Base-by-base conservation (phyloP, 2,113 vertebrate species). In the Oxyura jamaicensis region DNA sequence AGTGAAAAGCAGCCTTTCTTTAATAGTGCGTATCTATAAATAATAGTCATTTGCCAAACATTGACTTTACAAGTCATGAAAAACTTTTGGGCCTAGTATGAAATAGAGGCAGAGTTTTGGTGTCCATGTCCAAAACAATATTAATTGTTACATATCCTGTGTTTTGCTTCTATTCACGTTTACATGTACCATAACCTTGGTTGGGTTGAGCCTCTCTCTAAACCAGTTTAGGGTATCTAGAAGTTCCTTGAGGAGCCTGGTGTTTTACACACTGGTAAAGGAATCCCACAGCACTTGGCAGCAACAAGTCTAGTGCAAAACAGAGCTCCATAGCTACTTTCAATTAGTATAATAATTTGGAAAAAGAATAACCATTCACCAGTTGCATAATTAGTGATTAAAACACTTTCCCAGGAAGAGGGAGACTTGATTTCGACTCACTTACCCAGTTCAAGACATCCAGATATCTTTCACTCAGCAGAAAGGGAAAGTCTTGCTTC, bases 301-400 rank as follows among this genome's bases (percentile, higher is more conserved):
- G 60, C 66, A 68, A 21, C 3, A 23, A 36, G 21, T n/a, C 76
- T 74, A 80, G 85, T 72, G 83, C 46, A 77, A 93, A 94, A 26
- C 92, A 94, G 78, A 91, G 55, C 23, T 29, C 60, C 78, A 82
- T 73, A 87, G 25, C 29, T 33, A 41, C 55, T 91, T 85, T 31
- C 62, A 58, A 67, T 66, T 69, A 90, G 83, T 56, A 91, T 83
- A 95, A 73, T 84, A 76, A 83, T 87, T 93, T 63, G 42, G 8
- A 58, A 73, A 83, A 72, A 22, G 20, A 63, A 52, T 59, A 84
- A 81, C 52, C 62, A 36, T 81, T 94, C n/a, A 58, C 35, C 42
- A 25, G 76, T 94, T 83, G 50, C 63, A 36, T 77, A 75, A 91
- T 91, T 92, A 81, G 83, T 88, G 53, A 73, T 66, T 82, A 88